Evolutionary conservation across 1,140 invertebrate species (phyloP), one percentile per base, ranked within the genome.

Genomic region (Diachasmimorpha longicaudata): DNA sequence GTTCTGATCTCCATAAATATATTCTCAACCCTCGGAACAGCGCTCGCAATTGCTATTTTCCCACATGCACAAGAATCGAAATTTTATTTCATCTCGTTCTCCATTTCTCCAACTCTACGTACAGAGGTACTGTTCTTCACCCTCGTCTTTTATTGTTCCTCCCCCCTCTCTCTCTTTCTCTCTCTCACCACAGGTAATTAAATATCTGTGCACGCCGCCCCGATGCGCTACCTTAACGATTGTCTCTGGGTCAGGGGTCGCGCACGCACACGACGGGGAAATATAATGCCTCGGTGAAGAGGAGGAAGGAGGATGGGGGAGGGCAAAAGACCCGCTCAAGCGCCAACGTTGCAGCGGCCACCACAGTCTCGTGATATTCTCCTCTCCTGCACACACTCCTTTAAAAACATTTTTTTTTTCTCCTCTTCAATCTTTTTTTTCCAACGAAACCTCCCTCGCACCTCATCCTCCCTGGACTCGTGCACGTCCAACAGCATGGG

Each of bases 191-290:
- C 72, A 83, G 83, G 85, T 89, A 89, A 88, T 89, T 89, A 89
- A 89, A 89, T 89, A 86, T 85, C 84, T 81, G 79, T 84, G 81
- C 82, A 79, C 79, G 78, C 71, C 76, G 79, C 77, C 79, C 72
- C 75, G 71, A 81, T 78, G 81, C 81, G 84, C 85, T 89, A 89
- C 86, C 85, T 89, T 88, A 89, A 89, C 86, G 86, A 89, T 88
- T 86, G 87, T 87, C 85, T 82, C 78, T 82, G 81, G 85, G 87
- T 89, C 85, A 85, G 76, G 85, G 85, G 84, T 87, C 85, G 81
- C 78, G 63, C 75, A 77, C 76, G 75, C 78, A 81, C 78, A 79
- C 77, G 70, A 78, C 79, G 63, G 58, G 79, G 77, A 84, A 83
- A 83, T 84, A 80, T 82, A 85, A 83, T 81, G 79, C 80, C 63